These are phyloP conservation scores for Tetraneura akinire DNA, from an alignment of 1,140 invertebrate genomes.

Conservation along the genomic window DNA sequence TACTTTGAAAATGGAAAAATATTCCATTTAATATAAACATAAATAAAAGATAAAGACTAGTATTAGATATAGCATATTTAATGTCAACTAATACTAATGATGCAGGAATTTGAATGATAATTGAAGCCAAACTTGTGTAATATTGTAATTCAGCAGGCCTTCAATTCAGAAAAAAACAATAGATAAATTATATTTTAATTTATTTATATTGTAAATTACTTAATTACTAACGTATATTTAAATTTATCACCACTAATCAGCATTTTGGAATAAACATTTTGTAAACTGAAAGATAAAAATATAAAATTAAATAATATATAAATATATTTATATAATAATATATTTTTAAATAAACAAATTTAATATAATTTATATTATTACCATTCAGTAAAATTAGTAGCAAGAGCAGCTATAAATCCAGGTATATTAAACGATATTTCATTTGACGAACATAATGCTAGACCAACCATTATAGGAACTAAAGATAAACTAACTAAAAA, in stretches of 20 bases:
- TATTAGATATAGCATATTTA: constrained; percentile 57
- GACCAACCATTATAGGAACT: constrained; percentile 81
- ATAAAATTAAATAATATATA: constrained; percentile 49
- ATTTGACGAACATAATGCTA: constrained; percentile 80
- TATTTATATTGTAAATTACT: background rate
- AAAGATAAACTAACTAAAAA: constrained; percentile 77
- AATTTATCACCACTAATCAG: constrained; percentile 78
- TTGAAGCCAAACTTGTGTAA: constrained; percentile 78
- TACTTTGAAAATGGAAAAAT: constrained; percentile 86
- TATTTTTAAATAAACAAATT: background rate
- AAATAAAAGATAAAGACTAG: constrained; percentile 62
- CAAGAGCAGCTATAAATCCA: constrained; percentile 78
- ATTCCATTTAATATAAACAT: constrained; percentile 75
- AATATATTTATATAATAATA: background rate
- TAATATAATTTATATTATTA: constrained; percentile 59
- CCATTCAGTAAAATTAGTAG: constrained; percentile 83
- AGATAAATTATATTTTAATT: constrained; percentile 53
- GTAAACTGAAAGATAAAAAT: constrained; percentile 63
- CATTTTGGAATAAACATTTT: constrained; percentile 85
- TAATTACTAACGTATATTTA: constrained; percentile 73
- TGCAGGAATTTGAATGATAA: constrained; percentile 78
- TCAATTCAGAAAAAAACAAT: constrained; percentile 54
- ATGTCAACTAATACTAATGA: constrained; percentile 69
- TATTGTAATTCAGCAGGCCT: constrained; percentile 86
- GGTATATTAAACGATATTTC: constrained; percentile 78